These are phyloP conservation scores for Thyatira batis DNA, from an alignment of 2,888 invertebrate species.

Conservation along the genomic window DNA sequence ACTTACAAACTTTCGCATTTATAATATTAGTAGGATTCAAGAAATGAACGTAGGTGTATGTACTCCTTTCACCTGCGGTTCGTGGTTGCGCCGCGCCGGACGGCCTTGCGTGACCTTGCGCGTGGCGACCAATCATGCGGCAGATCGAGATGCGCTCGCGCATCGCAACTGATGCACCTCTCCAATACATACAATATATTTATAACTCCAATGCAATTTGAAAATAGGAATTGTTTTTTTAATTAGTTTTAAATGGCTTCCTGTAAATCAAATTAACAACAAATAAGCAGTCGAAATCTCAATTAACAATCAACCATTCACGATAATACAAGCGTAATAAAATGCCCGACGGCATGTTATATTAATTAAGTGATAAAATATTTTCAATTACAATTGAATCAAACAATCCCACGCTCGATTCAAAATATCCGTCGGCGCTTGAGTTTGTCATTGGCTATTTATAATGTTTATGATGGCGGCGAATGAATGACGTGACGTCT, in stretches of 20 bases:
- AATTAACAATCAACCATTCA: not conserved
- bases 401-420: conserved; percentile 24
- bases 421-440: not conserved
- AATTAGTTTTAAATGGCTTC: not conserved
- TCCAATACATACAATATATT: not conserved
- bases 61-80: conserved; percentile 25
- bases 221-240: not conserved
- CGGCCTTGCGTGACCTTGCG: conserved; percentile 51
- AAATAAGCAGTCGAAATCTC: not conserved
- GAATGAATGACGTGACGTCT: not conserved
- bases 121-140: conserved; percentile 2
- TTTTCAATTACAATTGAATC: conserved; percentile 13
- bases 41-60: conserved; percentile 3
- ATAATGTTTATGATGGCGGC: conserved; percentile 10
- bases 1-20: too few relatives aligned
- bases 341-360: not conserved
- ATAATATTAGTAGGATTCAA: too few relatives aligned
- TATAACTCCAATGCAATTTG: not conserved
- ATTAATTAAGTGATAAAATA: conserved; percentile 9
- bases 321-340: not conserved
- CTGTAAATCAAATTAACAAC: not conserved
- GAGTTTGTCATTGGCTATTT: conserved; percentile 26
- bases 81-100: conserved; percentile 10
- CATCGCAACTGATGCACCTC: not conserved
- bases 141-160: conserved; percentile 1